Base-by-base conservation (phyloP, 1,140 invertebrate genomes). In the Nautilus pompilius region DNA sequence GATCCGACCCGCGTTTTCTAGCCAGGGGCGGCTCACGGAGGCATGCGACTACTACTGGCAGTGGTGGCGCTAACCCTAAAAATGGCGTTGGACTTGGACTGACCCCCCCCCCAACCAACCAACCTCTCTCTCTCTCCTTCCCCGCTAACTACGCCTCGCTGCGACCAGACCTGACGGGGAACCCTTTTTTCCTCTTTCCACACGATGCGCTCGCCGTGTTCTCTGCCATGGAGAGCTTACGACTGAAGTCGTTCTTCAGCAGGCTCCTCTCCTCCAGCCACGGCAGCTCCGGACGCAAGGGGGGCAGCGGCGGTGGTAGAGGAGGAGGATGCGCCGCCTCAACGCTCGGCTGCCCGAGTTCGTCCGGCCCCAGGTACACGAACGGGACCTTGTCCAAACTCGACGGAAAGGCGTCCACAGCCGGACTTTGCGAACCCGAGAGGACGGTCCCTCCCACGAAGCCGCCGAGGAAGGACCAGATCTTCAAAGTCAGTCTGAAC, bases 391-490 rank as follows among this genome's bases (percentile, higher is more conserved):
- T 53, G 17, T 28, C 49, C 15, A 53, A 53, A 28, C 15, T 28
- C 8, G 49, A 53, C 24, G n/a, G n/a, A n/a, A n/a, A n/a, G n/a
- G n/a, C n/a, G n/a, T n/a, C n/a, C n/a, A n/a, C n/a, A n/a, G n/a
- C n/a, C n/a, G n/a, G n/a, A n/a, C n/a, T n/a, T n/a, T n/a, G 24
- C 24, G 49, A 53, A 28, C 15, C 49, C 2, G 15, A 53, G 6
- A 22, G 49, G 17, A 53, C 17, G 13, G 29, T 68, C 3, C 73
- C 73, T 1, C 73, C 73, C 26, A 56, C 70, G 10, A 74, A 74
- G 69, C 73, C 73, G 4, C 73, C 73, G 3, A 53, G 73, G 13
- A 74, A 67, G 53, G 73, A 74, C 58, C 64, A 72, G 54, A 58
- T 74, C 13, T 72, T 74, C 32, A 67, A 63, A 10, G 70, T 74